Evolutionary conservation across 2,113 vertebrate species (phyloP).

Genomic region (Pyxicephalus adspersus): DNA sequence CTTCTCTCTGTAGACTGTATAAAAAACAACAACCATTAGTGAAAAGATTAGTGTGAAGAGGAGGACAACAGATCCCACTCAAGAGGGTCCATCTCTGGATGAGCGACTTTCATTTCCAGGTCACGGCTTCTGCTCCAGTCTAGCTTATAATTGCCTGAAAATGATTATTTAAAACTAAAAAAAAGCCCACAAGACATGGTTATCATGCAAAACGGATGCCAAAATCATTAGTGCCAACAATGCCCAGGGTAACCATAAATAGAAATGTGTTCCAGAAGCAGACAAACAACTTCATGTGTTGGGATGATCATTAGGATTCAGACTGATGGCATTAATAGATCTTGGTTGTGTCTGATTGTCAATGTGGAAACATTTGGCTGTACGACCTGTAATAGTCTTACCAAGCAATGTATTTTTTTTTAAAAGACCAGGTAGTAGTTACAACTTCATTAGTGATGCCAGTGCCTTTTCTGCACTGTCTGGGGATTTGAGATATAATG

Average conservation of each 20-base stretch:
- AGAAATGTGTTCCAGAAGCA: neutral
- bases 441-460: too few species aligned
- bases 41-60: constrained; percentile 5
- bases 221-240: neutral
- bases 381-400: too few species aligned
- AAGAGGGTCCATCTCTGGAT: constrained; percentile 4
- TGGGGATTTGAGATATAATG: too few species aligned
- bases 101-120: constrained; percentile 35
- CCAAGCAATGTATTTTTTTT: too few species aligned
- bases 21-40: constrained; percentile 19
- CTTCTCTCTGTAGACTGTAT: neutral
- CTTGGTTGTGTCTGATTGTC: too few species aligned
- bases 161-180: neutral
- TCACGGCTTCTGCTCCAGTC: neutral
- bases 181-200: neutral
- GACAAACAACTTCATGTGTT: neutral
- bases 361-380: too few species aligned
- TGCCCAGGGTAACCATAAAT: neutral
- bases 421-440: too few species aligned
- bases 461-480: too few species aligned
- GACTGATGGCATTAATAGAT: too few species aligned
- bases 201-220: constrained; percentile 11
- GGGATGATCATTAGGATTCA: neutral
- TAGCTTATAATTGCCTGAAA: constrained; percentile 31
- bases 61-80: constrained; percentile 24